phyloP scores from a whole-genome alignment of 2,797 vertebrate genomes.

The Philypnodon macrostomus region DNA sequence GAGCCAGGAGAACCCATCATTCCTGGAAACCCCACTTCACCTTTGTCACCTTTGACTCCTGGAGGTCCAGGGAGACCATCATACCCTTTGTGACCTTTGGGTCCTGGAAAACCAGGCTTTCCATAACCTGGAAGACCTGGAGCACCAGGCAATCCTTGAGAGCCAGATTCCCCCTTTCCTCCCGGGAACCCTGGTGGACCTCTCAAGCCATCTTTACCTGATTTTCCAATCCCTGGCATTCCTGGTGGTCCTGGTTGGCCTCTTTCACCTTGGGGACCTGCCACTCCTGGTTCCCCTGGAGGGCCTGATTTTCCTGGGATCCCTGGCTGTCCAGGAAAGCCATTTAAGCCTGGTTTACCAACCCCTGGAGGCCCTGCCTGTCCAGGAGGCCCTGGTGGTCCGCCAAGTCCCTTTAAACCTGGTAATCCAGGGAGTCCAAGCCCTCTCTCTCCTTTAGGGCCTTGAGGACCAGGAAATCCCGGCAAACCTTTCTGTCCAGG shows the following conservation, averaged over 20 bases:
- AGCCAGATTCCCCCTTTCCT: constrained; percentile 87
- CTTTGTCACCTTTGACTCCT: constrained; percentile 90
- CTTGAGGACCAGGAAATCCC: constrained; percentile 81
- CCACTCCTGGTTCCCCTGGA: constrained; percentile 82
- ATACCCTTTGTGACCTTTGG: constrained; percentile 88
- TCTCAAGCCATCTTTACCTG: constrained; percentile 86
- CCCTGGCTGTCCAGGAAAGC: constrained; percentile 88
- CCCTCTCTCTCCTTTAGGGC: constrained; percentile 89
- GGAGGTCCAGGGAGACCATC: constrained; percentile 82
- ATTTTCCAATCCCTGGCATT: constrained; percentile 85
- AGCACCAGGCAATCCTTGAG: constrained; percentile 85
- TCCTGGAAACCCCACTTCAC: constrained; percentile 83
- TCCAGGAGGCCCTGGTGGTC: constrained; percentile 84
- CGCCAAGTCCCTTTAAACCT: constrained; percentile 86
- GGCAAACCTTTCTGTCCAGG: constrained; percentile 86
- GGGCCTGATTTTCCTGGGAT: constrained; percentile 84
- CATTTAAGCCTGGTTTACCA: constrained; percentile 87
- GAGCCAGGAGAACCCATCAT: constrained; percentile 83
- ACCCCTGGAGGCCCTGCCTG: constrained; percentile 83
- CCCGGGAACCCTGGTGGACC: constrained; percentile 87
- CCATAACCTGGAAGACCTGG: constrained; percentile 88
- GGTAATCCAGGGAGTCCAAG: constrained; percentile 85
- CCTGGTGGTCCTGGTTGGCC: constrained; percentile 87
- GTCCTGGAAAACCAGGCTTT: constrained; percentile 90
- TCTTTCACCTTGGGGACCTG: constrained; percentile 80